phyloP scores from a whole-genome alignment of 2,888 invertebrate species.

The Pyrocoelia pectoralis region DNA sequence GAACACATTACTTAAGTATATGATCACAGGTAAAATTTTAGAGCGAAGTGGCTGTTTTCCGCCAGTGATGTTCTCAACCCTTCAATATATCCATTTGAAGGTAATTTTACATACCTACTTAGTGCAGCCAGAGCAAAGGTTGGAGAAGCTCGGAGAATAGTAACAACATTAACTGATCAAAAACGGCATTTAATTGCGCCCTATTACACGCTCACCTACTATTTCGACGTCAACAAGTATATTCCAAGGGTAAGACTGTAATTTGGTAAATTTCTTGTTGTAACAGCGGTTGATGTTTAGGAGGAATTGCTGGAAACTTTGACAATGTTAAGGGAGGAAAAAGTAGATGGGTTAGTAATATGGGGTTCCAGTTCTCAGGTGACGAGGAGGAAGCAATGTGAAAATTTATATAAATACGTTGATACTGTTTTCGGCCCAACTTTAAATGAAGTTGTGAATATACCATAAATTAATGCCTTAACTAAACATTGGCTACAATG shows the following conservation, averaged over 20 bases:
- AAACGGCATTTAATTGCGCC: conserved; percentile 63
- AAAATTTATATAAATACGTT: conserved; percentile 67
- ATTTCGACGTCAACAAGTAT: conserved; percentile 68
- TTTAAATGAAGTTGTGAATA: too few species aligned
- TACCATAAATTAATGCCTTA: too few species aligned
- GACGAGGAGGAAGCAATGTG: conserved; percentile 69
- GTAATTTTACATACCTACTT: conserved; percentile 58
- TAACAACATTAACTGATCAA: conserved; percentile 51
- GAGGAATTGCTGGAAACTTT: too few species aligned
- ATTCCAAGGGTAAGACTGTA: conserved; percentile 65
- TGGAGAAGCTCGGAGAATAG: conserved; percentile 68
- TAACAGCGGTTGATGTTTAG: too few species aligned
- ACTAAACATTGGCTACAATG: too few species aligned
- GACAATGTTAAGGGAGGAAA: conserved; percentile 57
- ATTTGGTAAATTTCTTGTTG: background rate
- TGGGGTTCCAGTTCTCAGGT: conserved; percentile 82
- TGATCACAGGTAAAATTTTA: too few species aligned
- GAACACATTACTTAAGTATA: too few species aligned
- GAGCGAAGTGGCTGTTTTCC: conserved; percentile 75
- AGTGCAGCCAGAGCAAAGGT: conserved; percentile 70
- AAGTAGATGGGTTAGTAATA: conserved; percentile 72
- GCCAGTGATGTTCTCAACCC: conserved; percentile 72
- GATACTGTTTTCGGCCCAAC: conserved; percentile 71
- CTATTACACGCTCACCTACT: conserved; percentile 72
- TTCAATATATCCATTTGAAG: conserved; percentile 72